Percentiles rank a stretch among this genome's conserved stretches.
These are phyloP conservation scores for Limonius californicus DNA, from an alignment of 1,140 invertebrate genomes.

Conservation along the genomic window DNA sequence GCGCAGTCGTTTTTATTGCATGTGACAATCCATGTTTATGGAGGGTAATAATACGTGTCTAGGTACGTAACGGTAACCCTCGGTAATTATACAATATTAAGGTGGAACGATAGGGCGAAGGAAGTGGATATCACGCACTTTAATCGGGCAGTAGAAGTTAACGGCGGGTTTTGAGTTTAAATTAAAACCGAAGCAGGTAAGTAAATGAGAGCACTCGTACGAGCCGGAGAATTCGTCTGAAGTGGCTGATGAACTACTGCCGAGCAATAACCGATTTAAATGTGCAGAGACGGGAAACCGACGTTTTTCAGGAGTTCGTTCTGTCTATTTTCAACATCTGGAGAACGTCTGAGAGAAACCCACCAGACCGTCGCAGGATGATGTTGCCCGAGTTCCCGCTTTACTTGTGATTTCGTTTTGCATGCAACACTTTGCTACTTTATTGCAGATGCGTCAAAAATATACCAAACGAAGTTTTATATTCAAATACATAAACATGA, in stretches of 20 bases:
- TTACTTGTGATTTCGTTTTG: background rate
- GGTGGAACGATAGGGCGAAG: background rate
- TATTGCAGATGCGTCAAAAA: slow-evolving; percentile 8
- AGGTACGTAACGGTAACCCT: background rate
- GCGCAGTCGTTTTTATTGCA: too few relatives aligned
- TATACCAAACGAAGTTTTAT: slow-evolving; percentile 7
- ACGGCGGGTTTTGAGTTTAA: background rate
- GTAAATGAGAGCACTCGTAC: too few relatives aligned
- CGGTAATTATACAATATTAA: slow-evolving; percentile 5
- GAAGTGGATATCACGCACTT: slow-evolving; percentile 5
- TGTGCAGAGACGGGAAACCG: background rate
- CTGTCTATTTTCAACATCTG: background rate
- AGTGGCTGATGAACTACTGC: too few relatives aligned
- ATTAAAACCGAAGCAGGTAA: background rate
- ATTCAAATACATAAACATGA: slow-evolving; percentile 10
- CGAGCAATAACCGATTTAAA: too few relatives aligned
- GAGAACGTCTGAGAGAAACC: too few relatives aligned
- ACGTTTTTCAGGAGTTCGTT: background rate
- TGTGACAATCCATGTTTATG: too few relatives aligned
- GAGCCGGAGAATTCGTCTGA: too few relatives aligned
- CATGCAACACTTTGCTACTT: background rate
- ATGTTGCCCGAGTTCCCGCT: too few relatives aligned
- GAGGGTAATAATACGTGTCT: too few relatives aligned
- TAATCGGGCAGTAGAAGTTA: background rate
- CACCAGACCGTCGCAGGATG: too few relatives aligned